These are phyloP conservation scores for Crax fasciolata DNA, from an alignment of 2,797 vertebrate species.

Conservation along the genomic window DNA sequence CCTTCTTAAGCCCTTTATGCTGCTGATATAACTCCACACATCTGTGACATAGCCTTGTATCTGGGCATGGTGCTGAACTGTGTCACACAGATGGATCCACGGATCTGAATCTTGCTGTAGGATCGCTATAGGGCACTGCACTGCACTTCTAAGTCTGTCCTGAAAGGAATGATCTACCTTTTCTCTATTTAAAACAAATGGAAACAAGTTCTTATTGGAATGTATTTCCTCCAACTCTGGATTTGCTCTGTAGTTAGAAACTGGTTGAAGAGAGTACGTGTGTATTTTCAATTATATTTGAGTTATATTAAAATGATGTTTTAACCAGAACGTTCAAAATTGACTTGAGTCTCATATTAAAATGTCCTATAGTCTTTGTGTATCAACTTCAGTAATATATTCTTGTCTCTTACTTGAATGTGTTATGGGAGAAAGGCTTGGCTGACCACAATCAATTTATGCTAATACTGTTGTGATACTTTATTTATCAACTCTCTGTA, in stretches of 20 bases:
- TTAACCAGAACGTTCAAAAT: background rate
- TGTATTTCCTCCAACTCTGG: background rate
- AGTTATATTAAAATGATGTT: rapidly evolving
- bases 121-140: too few species aligned
- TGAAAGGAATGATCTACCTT: background rate
- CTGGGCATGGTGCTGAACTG: background rate
- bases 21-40: background rate
- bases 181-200: background rate
- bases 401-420: background rate
- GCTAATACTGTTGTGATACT: background rate
- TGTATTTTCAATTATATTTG: background rate
- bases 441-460: background rate
- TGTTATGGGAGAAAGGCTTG: background rate
- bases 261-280: background rate
- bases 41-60: background rate
- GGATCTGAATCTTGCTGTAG: background rate
- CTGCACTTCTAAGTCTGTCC: background rate
- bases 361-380: background rate
- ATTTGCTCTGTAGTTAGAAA: background rate
- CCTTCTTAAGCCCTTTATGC: background rate
- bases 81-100: background rate
- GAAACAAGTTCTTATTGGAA: rapidly evolving
- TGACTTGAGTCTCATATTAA: background rate
- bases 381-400: background rate
- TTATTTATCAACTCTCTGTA: background rate